Evolutionary conservation across 2,113 vertebrate genomes (phyloP).

Genomic region (Stictonetta naevosa): DNA sequence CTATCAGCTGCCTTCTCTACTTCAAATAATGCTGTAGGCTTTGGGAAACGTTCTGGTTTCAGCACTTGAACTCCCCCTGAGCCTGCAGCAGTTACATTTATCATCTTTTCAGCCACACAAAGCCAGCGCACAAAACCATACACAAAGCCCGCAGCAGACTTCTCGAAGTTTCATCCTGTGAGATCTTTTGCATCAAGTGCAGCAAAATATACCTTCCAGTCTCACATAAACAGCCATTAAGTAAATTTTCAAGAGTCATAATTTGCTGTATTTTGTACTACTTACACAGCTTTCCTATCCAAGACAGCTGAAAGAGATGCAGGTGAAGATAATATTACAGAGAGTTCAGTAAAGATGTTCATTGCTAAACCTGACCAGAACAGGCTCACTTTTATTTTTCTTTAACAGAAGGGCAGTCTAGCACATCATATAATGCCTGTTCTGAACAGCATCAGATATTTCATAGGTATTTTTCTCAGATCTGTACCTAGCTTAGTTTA

Average conservation of each 20-base stretch:
- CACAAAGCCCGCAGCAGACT: background rate
- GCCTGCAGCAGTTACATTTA: accelerated
- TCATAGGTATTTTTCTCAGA: background rate
- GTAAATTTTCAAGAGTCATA: background rate
- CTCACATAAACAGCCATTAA: background rate
- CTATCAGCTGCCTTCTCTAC: background rate
- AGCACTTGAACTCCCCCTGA: background rate
- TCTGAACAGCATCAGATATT: background rate
- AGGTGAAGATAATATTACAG: background rate
- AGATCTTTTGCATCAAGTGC: background rate
- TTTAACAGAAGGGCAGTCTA: background rate
- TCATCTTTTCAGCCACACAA: background rate
- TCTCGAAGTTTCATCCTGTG: background rate
- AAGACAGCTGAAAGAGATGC: background rate
- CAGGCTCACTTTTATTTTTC: background rate
- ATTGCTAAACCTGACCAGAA: background rate
- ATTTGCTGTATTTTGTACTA: background rate
- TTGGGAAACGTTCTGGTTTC: background rate
- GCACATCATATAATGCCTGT: background rate
- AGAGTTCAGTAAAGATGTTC: background rate
- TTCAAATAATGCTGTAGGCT: background rate
- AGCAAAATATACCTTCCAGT: background rate
- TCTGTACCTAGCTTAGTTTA: background rate
- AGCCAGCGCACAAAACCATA: background rate
- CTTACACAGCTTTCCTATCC: background rate